These are phyloP conservation scores for Sinentomon sp. DNA, from an alignment of 2,888 invertebrate species.

Conservation along the genomic window DNA sequence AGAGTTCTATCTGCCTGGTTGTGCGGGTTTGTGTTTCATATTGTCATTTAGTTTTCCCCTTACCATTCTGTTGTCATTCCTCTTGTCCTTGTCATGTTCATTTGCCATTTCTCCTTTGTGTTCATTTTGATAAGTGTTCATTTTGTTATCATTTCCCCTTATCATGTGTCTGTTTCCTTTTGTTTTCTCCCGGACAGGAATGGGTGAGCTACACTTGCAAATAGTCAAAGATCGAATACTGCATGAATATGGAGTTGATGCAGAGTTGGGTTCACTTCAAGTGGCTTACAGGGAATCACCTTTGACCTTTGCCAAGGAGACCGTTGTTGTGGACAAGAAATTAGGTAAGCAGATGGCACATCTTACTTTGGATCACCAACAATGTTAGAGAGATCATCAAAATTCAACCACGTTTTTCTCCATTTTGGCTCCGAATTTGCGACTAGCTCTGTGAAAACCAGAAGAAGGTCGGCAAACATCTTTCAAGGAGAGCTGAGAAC, in stretches of 20 bases:
- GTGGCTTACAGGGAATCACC: slow-evolving; percentile 70
- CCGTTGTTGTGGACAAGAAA: slow-evolving; percentile 29
- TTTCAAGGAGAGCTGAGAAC: no score
- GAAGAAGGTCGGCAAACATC: no score
- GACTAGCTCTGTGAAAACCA: no score
- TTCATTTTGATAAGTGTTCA: neutral
- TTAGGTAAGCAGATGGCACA: slow-evolving; percentile 25
- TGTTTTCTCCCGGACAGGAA: slow-evolving; percentile 31
- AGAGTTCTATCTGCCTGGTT: no score
- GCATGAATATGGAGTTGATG: slow-evolving; percentile 70
- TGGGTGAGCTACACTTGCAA: slow-evolving; percentile 94
- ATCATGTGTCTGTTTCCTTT: neutral
- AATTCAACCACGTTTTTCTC: no score
- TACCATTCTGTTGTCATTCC: no score
- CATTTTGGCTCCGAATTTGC: no score
- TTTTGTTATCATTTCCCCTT: slow-evolving; percentile 10
- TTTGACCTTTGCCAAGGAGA: slow-evolving; percentile 22
- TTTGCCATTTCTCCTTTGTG: no score
- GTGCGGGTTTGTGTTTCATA: no score
- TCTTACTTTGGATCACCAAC: slow-evolving; percentile 13
- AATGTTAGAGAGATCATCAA: slow-evolving; percentile 10
- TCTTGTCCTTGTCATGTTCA: no score
- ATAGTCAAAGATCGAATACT: slow-evolving; percentile 65
- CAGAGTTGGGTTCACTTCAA: slow-evolving; percentile 64
- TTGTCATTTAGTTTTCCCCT: no score